Base-by-base conservation (phyloP, 2,888 invertebrate species). In the Patella pellucida region DNA sequence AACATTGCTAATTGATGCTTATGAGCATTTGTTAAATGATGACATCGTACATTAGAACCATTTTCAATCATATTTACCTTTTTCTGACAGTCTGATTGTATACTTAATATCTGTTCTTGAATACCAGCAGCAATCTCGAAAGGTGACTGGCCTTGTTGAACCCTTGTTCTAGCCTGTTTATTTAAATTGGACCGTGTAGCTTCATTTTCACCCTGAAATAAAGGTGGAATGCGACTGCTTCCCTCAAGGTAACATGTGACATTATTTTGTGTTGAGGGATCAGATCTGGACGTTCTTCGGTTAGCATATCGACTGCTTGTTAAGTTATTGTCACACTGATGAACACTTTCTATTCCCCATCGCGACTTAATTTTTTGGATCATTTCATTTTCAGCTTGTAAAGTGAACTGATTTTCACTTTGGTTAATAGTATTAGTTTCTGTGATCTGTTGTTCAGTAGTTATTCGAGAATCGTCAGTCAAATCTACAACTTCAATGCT, bases 311-410 rank as follows among this genome's bases (percentile, higher is more conserved):
- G 31, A 69, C 74, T 52, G 14, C 19, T 14, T 16, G 74, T 74
- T 7, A 74, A 69, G 54, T 74, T 74, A 12, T 69, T n/a, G 19
- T 74, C 69, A 56, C 31, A 56, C 56, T 56, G 56, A 51, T 74
- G 74, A 3, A 74, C 69, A 19, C 52, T 56, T 3, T 16, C 19
- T n/a, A 27, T 69, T 31, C 56, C 50, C 74, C 74, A 74, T 41
- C 56, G 69, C 9, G 41, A 9, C 50, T 69, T 69, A 50, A 74
- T 69, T 41, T 52, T 31, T 56, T n/a, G 51, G 41, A 69, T 74
- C 16, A 74, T 23, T n/a, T 69, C 74, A 27, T 69, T 69, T 50
- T 74, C 74, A 50, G 41, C 41, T 9, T 41, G 41, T 41, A 41
- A 41, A 41, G 41, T 41, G 9, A 41, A 41, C 41, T 41, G 41